Evolutionary conservation across 2,797 vertebrate species (phyloP), one percentile per base, ranked within the genome.

Genomic region (Onychomys arenicola): DNA sequence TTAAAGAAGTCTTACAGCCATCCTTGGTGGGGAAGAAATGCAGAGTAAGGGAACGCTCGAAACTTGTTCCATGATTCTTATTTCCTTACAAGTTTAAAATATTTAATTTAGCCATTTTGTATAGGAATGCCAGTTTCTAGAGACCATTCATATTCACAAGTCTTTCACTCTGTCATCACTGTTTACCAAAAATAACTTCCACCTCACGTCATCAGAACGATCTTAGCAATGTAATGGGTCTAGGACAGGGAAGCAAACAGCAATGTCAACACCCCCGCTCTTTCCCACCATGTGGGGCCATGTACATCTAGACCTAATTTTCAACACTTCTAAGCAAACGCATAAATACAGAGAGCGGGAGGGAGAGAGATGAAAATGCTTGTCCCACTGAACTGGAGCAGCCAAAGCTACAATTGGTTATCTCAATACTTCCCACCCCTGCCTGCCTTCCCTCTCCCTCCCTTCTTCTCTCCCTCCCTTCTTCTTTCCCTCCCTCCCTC

Each of bases 1-100:
- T 16, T 91, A 65, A 86, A 49, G 46, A 93, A 95, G 57, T 91
- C 81, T 91, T 71, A 89, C 0, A 85, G 94, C 89, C 63, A 86
- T 57, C 96, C 92, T 93, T 93, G 95, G 83, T 95, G 86, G 89
- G 10, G 57, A 87, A 88, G 37, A 81, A 84, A 89, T 21, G 73
- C 12, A 83, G n/a, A 40, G 13, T 57, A 49, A 85, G 43, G 82
- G 27, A 67, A 67, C 2, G 2, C 40, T 2, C 90, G 46, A 76
- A 92, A 82, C 46, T 23, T 19, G 69, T 67, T 96, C 81, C 14
- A 32, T 75, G 81, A 59, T 69, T 59, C 17, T 49, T 67, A 2
- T 76, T 82, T 34, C 91, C 9, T 23, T 91, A 27, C 13, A 92
- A 63, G 16, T 11, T 93, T 91, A 52, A 89, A 89, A 87, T 63